Evolutionary conservation across 2,888 invertebrate genomes (phyloP).

Genomic region (Macropis europaea): DNA sequence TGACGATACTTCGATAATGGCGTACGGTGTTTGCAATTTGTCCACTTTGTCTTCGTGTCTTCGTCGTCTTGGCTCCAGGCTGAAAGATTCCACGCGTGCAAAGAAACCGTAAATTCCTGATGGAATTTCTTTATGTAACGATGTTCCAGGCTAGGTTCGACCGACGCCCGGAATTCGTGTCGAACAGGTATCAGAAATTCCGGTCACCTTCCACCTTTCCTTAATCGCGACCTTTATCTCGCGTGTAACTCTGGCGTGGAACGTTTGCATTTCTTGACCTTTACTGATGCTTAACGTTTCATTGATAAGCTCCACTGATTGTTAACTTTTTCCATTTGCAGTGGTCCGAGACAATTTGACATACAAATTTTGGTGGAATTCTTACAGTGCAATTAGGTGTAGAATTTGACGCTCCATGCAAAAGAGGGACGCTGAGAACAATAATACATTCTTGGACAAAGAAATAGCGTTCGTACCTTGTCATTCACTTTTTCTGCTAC

Average conservation of each 20-base stretch:
- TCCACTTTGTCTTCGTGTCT: slow-evolving; percentile 18
- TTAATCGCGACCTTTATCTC: slow-evolving; percentile 49
- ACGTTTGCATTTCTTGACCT: slow-evolving; percentile 10
- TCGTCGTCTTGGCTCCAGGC: slow-evolving; percentile 3
- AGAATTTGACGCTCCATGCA: no score
- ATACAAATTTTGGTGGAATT: no score
- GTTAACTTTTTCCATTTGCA: no score
- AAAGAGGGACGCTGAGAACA: no score
- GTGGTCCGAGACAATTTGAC: no score
- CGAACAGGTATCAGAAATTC: slow-evolving; percentile 53
- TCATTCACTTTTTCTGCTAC: no score
- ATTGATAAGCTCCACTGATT: neutral
- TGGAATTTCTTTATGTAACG: slow-evolving; percentile 45
- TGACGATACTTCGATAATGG: no score
- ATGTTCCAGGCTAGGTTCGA: slow-evolving; percentile 36
- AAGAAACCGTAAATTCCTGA: slow-evolving; percentile 33
- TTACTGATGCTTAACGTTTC: slow-evolving; percentile 15
- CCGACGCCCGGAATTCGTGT: slow-evolving; percentile 49
- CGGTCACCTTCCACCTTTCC: slow-evolving; percentile 54
- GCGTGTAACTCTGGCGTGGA: slow-evolving; percentile 2
- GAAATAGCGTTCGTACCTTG: no score
- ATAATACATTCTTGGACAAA: no score
- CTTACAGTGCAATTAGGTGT: no score
- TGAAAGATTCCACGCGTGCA: slow-evolving; percentile 35
- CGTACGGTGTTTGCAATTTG: no score